Base-by-base conservation (phyloP, 2,113 vertebrate genomes). In the Coptodon bakossiorum region DNA sequence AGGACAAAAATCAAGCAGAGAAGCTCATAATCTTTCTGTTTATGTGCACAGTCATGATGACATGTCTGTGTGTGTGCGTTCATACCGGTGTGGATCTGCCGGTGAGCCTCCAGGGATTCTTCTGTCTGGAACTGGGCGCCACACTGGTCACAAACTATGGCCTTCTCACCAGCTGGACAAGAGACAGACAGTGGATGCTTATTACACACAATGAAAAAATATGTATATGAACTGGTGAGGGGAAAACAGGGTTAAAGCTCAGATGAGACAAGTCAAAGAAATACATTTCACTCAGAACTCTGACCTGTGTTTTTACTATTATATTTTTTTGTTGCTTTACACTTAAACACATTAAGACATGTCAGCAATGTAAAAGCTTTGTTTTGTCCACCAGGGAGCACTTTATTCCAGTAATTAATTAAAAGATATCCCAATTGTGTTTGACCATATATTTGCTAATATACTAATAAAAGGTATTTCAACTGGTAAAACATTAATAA, bases 71-170 rank as follows among this genome's bases (percentile, higher is more conserved):
- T 85, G 86, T 53, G 85, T 31, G 83, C 73, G 36, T 82, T 93
- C 96, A 59, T 96, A 99, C 99, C 99, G 0, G 98, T 99, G 91
- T 99, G 99, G 27, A 98, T 98, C 96, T 98, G 97, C 91, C 98
- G 96, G 95, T 99, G 99, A 3, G 97, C 96, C 94, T 99, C 99
- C 95, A 99, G 96, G 45, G 98, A 98, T 6, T 99, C 98, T 81
- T 99, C 98, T 34, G 98, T 99, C 0, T 99, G 98, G 95, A 99
- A 99, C 94, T 99, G 99, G 86, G 98, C 98, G 0, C 99, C 99
- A 2, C 99, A 99, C 95, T 99, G 98, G 94, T 99, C 99, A 81
- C 99, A 99, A 52, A 99, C 98, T 48, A 99, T 98, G 95, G 98
- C 98, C 93, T 99, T 99, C 94, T 98, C 97, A 48, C 98, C 99